Percentiles rank a stretch among this genome's conserved stretches.
These are phyloP conservation scores for Pseudopipra pipra DNA, from an alignment of 2,113 vertebrate genomes.

Conservation along the genomic window DNA sequence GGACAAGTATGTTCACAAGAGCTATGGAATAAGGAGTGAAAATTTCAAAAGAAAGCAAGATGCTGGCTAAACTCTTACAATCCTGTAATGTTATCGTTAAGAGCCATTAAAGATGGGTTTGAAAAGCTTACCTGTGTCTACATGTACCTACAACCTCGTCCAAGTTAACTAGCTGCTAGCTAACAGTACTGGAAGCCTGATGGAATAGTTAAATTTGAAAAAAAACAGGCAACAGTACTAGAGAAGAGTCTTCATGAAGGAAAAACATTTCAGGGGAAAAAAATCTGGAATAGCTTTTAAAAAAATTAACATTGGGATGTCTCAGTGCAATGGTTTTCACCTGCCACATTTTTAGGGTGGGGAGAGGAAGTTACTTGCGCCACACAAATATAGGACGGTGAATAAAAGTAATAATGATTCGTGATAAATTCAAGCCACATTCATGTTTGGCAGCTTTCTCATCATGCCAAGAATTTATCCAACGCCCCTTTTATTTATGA, in stretches of 20 bases:
- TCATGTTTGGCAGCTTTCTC: constrained; percentile 60
- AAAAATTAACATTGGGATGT: background rate
- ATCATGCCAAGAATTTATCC: constrained; percentile 63
- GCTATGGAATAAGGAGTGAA: background rate
- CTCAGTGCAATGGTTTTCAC: background rate
- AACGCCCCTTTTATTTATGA: constrained; percentile 70
- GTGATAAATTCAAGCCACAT: constrained; percentile 64
- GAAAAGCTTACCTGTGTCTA: background rate
- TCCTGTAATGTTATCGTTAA: background rate
- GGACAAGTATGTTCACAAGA: background rate
- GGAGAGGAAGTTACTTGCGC: background rate
- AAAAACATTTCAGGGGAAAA: background rate
- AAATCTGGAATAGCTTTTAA: fast-evolving
- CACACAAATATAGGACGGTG: background rate
- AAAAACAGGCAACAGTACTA: background rate
- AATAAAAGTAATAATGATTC: constrained; percentile 54
- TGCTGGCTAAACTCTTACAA: background rate
- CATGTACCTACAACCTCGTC: background rate
- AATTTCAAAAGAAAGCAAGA: background rate
- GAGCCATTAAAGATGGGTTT: background rate
- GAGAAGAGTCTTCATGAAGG: background rate
- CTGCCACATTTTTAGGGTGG: background rate
- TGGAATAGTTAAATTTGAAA: background rate
- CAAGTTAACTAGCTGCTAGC: background rate
- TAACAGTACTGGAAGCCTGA: background rate